Base-by-base conservation (phyloP, 2,113 vertebrate genomes). In the Sorex araneus region DNA sequence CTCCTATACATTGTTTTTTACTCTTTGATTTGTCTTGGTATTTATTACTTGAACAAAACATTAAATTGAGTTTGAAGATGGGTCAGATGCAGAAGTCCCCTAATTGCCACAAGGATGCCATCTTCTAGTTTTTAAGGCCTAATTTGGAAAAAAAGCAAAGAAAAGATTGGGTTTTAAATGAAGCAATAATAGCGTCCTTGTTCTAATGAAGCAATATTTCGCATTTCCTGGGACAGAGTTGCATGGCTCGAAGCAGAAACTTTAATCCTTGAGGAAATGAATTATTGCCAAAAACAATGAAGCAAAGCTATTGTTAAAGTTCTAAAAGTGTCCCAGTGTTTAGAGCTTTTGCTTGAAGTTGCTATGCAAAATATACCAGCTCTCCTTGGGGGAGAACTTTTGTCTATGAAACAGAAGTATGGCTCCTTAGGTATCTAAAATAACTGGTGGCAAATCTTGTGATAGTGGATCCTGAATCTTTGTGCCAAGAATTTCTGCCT, bases 241-340 rank as follows among this genome's bases (percentile, higher is more conserved):
- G 70, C 21, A 32, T 67, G 54, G 92, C 92, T 87, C 57, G 60
- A 91, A 94, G 93, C 93, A 91, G 83, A 89, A 43, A 89, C 89
- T 92, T 87, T 95, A 94, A 93, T 96, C 94, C 91, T 86, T 34
- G 87, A 96, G 94, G 96, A 94, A 94, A 90, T 74, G 32, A 95
- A 83, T 95, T 94, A 93, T 47, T 87, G 95, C 95, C 92, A 93
- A 94, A 71, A 90, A 87, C 94, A 94, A 89, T 3, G 25, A 95
- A 94, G 87, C 85, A 86, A 96, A 82, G 91, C 85, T 95, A 60
- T 94, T 96, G 89, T 95, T 84, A 77, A 76, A 75, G 75, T 77
- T 95, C 28, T 76, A 54, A 86, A 92, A 94, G 83, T 50, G 18
- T 36, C 25, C 32, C n/a, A 47, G 76, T 70, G 45, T 94, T 43